Evolutionary conservation across 2,113 vertebrate species (phyloP), one percentile per base, ranked within the genome.

Genomic region (Laticauda colubrina): DNA sequence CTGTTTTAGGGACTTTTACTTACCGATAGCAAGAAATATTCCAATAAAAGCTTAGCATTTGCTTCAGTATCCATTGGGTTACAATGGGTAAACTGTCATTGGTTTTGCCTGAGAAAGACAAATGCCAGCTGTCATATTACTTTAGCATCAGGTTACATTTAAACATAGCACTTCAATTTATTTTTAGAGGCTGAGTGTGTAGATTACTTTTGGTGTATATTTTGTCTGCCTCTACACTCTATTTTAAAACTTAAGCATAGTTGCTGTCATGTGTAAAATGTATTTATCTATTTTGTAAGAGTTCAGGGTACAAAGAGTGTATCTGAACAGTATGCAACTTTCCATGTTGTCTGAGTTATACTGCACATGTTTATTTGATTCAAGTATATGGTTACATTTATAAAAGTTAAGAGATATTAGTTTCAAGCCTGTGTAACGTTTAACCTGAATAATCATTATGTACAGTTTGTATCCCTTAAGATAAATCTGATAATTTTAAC

Each of bases 41-140:
- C 0, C 21, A 90, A 45, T 92, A 86, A 86, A 9, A 95, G 14
- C 48, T 24, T 90, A 75, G 92, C 56, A 43, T 95, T 96, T 93
- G 92, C 54, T 91, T 48, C 0, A 3, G 69, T 85, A 69, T 48
- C 55, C 88, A 43, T 93, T 43, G 85, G 91, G 26, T 23, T 0
- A 10, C 48, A 56, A 12, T 91, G 55, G 93, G 51, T 89, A 14
- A 94, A 88, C 14, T 87, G 91, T 87, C 93, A 87, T 88, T 91
- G 90, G 26, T 89, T 90, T 93, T 3, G 91, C 90, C 93, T 91
- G 95, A 89, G 91, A 95, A 93, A 95, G 96, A 96, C 87, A 43
- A 96, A 89, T 94, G 92, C 93, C 95, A 95, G 92, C 92, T 95
- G 94, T 96, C 94, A 29, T 90, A 59, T 88, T 95, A 7, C 86